Evolutionary conservation across 1,140 invertebrate species (phyloP).

Genomic region (Macrobrachium nipponense): DNA sequence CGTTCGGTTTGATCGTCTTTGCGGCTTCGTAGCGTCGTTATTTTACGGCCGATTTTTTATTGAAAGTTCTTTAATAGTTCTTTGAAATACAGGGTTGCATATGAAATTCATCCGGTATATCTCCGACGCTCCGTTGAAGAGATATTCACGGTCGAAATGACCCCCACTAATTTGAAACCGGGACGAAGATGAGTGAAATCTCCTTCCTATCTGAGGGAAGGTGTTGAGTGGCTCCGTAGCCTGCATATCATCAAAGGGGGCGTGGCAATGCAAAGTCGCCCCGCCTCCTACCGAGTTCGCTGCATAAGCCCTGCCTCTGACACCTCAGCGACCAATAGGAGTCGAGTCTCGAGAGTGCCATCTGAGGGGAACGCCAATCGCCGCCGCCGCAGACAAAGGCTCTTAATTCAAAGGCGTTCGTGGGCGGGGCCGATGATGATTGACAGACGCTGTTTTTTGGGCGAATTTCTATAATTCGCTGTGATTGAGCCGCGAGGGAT

Average conservation of each 20-base stretch:
- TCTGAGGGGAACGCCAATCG: conserved; percentile 36
- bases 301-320: conserved; percentile 5
- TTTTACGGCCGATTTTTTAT: too few relatives aligned
- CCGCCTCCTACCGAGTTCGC: conserved; percentile 6
- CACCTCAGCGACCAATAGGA: neutral
- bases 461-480: neutral
- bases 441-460: conserved; percentile 22
- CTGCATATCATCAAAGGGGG: conserved; percentile 37
- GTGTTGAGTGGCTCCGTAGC: conserved; percentile 43
- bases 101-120: too few relatives aligned
- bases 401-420: conserved; percentile 29
- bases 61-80: too few relatives aligned
- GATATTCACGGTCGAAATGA: neutral
- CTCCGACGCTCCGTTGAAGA: too few relatives aligned
- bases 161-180: neutral
- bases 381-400: conserved; percentile 10
- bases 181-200: neutral
- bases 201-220: neutral
- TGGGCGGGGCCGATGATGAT: conserved; percentile 6
- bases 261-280: neutral
- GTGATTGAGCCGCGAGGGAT: neutral
- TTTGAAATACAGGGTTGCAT: too few relatives aligned
- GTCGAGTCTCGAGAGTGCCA: too few relatives aligned
- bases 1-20: neutral
- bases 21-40: too few relatives aligned